Percentiles rank a stretch among this genome's conserved stretches.
These are phyloP conservation scores for Drosophila pseudoananassae DNA, from an alignment of 1,140 invertebrate genomes.

Conservation along the genomic window DNA sequence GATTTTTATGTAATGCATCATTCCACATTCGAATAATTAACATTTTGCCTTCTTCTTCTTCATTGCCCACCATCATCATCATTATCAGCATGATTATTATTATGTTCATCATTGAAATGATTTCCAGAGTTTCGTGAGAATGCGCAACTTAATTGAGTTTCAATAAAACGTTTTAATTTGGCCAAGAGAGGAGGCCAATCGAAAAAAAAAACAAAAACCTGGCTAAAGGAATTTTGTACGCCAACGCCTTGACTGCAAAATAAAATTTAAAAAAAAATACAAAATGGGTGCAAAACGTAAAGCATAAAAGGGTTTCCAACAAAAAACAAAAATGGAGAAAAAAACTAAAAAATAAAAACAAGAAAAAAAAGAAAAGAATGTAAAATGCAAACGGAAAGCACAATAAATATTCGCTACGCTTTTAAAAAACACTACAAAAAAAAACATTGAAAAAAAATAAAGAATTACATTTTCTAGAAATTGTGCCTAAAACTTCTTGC, in stretches of 20 bases:
- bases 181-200: constrained; percentile 6
- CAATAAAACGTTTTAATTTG: constrained; percentile 81
- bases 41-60: constrained; percentile 25
- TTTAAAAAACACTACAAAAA: constrained; percentile 1
- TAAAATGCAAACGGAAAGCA: constrained; percentile 79
- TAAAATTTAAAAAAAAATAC: not conserved
- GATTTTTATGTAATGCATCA: constrained; percentile 74
- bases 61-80: constrained; percentile 14
- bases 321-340: not conserved
- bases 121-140: constrained; percentile 61
- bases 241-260: constrained; percentile 59
- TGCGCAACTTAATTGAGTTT: constrained; percentile 78
- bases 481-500: too few relatives aligned
- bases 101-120: constrained; percentile 6
- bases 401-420: constrained; percentile 77
- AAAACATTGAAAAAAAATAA: not conserved
- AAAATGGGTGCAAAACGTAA: constrained; percentile 6
- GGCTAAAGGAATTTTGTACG: constrained; percentile 76
- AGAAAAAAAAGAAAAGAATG: constrained; percentile 50
- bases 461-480: too few relatives aligned
- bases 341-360: not conserved
- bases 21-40: constrained; percentile 54
- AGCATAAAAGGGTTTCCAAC: constrained; percentile 9
- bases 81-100: constrained; percentile 4
- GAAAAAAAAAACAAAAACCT: constrained; percentile 14